Percentiles rank a stretch among this genome's conserved stretches.
Evolutionary conservation across 2,888 invertebrate species (phyloP).

Genomic region (Reticulitermes lucifugus): DNA sequence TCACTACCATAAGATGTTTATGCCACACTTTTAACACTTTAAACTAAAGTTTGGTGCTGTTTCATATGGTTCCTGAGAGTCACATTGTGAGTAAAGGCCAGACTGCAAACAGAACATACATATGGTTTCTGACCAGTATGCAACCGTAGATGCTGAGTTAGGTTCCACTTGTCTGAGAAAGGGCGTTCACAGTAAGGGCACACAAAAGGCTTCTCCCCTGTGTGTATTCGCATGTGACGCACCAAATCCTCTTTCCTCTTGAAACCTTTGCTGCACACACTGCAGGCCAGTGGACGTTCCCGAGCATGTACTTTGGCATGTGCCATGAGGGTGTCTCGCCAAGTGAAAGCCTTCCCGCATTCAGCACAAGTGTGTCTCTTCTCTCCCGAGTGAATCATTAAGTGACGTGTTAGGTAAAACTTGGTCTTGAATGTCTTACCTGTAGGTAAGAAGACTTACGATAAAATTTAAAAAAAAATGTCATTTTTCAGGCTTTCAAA

Average conservation of each 20-base stretch:
- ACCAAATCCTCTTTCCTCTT: conserved; percentile 38
- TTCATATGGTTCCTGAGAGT: conserved; percentile 40
- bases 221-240: conserved; percentile 39
- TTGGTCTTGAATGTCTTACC: conserved; percentile 43
- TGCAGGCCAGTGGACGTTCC: conserved; percentile 34
- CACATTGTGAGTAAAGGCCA: conserved; percentile 43
- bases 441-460: neutral
- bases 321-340: conserved; percentile 29
- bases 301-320: conserved; percentile 31
- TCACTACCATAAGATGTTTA: no score
- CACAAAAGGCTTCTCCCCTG: conserved; percentile 42
- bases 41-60: neutral
- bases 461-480: no score
- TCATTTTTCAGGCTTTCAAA: no score
- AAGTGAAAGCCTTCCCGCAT: conserved; percentile 38
- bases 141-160: conserved; percentile 42
- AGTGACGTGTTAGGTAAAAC: conserved; percentile 31
- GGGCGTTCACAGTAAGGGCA: conserved; percentile 31
- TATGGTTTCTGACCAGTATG: conserved; percentile 45
- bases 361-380: conserved; percentile 26
- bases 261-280: conserved; percentile 36
- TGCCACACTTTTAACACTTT: neutral
- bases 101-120: conserved; percentile 26
- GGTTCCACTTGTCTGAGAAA: conserved; percentile 44
- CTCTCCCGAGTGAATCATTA: conserved; percentile 36